These are phyloP conservation scores for Amniataba percoides DNA, from an alignment of 2,797 vertebrate species.

Conservation along the genomic window DNA sequence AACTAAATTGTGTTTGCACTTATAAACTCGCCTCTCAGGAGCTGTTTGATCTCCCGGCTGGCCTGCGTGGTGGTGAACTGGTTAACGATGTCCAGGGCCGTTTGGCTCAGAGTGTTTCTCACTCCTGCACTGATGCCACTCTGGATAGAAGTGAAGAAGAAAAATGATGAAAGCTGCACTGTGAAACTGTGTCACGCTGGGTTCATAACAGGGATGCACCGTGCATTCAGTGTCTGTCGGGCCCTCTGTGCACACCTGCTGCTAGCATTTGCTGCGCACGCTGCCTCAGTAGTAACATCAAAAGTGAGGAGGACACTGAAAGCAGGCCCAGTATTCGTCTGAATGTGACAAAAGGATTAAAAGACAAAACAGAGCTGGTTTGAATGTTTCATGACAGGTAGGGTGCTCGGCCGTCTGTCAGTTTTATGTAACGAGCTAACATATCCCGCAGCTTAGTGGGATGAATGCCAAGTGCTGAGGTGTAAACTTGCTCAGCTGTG, in stretches of 20 bases:
- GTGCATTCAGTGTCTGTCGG: background rate
- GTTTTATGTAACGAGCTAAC: slow-evolving; percentile 42
- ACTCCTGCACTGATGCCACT: slow-evolving; percentile 96
- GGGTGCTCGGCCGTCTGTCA: slow-evolving; percentile 21
- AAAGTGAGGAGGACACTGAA: background rate
- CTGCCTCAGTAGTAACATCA: slow-evolving; percentile 21
- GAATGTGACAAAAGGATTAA: slow-evolving; percentile 30
- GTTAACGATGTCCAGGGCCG: slow-evolving; percentile 96
- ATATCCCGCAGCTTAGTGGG: slow-evolving; percentile 34
- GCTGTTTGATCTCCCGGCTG: slow-evolving; percentile 96
- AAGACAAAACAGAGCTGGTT: background rate
- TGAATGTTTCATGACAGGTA: slow-evolving; percentile 17
- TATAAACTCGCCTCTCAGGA: slow-evolving; percentile 89
- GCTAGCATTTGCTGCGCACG: slow-evolving; percentile 8
- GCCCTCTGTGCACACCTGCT: slow-evolving; percentile 1
- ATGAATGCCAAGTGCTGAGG: slow-evolving; percentile 49
- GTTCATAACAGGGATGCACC: slow-evolving; percentile 8
- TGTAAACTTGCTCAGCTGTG: slow-evolving; percentile 42
- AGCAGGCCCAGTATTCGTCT: background rate
- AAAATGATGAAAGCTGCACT: slow-evolving; percentile 16
- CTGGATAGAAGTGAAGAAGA: slow-evolving; percentile 73
- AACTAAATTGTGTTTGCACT: background rate
- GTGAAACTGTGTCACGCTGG: slow-evolving; percentile 1
- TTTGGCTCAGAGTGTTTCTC: slow-evolving; percentile 96
- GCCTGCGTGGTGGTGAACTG: slow-evolving; percentile 97